Conservation (phyloP, 2,888 invertebrate genomes). For the Neoscelio sp. region DNA sequence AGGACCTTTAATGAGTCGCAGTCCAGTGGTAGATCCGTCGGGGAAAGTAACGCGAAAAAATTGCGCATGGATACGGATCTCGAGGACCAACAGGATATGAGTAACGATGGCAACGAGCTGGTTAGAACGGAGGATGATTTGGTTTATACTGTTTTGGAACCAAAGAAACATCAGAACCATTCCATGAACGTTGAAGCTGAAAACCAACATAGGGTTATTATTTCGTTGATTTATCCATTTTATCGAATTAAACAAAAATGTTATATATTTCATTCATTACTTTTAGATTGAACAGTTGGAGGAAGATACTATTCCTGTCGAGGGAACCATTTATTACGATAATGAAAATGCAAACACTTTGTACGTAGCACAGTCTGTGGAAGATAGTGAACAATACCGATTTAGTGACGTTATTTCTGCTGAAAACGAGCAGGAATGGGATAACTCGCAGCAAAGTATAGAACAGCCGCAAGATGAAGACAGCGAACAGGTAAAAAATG, state of each 20-base stretch:
- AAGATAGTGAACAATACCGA: constrained; percentile 76
- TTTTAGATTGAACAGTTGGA: constrained; percentile 78
- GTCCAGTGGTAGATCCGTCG: not conserved
- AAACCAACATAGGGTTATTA: constrained; percentile 47
- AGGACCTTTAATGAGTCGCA: constrained; percentile 30
- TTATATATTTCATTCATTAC: not conserved
- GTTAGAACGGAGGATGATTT: constrained; percentile 80
- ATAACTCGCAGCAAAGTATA: constrained; percentile 72
- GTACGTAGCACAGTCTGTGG: constrained; percentile 77
- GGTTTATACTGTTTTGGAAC: constrained; percentile 80
- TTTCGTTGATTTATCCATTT: no score
- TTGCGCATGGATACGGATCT: constrained; percentile 63
- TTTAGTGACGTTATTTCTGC: constrained; percentile 72
- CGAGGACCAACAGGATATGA: constrained; percentile 69
- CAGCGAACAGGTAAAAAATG: constrained; percentile 57
- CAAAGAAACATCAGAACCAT: constrained; percentile 75
- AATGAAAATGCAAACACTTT: constrained; percentile 79
- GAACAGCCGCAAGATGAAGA: constrained; percentile 65
- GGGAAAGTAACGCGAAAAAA: constrained; percentile 45
- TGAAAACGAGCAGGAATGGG: constrained; percentile 79
- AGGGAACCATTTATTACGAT: constrained; percentile 81
- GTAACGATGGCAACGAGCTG: constrained; percentile 71
- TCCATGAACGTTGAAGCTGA: constrained; percentile 23
- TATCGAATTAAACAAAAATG: constrained; percentile 4
- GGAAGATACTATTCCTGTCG: constrained; percentile 77